These are phyloP conservation scores for Drosophila miranda DNA, from an alignment of 1,140 invertebrate species.

Conservation along the genomic window DNA sequence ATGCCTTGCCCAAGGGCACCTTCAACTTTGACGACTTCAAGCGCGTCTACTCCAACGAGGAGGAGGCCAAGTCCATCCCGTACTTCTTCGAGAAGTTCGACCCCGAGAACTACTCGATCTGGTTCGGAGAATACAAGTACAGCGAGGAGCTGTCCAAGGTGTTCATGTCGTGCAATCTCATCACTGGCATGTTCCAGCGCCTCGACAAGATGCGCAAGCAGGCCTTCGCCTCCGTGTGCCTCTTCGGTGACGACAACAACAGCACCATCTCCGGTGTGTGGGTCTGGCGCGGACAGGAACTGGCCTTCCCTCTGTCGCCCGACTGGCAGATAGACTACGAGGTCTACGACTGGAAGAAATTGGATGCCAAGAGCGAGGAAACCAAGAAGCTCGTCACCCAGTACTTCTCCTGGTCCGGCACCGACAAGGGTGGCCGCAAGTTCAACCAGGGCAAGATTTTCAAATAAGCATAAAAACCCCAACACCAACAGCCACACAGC, in stretches of 20 bases:
- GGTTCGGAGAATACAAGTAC: conserved; percentile 99
- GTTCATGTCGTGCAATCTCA: conserved; percentile 98
- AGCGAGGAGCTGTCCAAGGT: conserved; percentile 94
- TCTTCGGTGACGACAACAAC: conserved; percentile 97
- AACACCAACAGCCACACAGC: conserved; percentile 22
- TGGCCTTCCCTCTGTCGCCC: conserved; percentile 93
- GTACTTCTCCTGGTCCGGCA: conserved; percentile 96
- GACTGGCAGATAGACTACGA: conserved; percentile 99
- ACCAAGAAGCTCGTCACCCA: conserved; percentile 96
- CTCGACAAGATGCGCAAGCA: conserved; percentile 99
- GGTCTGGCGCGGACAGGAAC: conserved; percentile 97
- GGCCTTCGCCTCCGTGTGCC: conserved; percentile 95
- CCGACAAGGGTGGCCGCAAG: conserved; percentile 93
- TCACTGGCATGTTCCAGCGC: conserved; percentile 97
- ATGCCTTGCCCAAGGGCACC: conserved; percentile 92
- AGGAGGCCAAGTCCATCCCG: conserved; percentile 95
- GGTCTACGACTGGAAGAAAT: conserved; percentile 97
- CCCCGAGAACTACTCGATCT: conserved; percentile 97
- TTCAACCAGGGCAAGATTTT: conserved; percentile 99
- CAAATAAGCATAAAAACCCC: conserved; percentile 88
- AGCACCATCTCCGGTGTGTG: conserved; percentile 97
- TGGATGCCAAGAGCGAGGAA: conserved; percentile 91
- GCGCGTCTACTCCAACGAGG: conserved; percentile 98
- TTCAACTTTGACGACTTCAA: conserved; percentile 99
- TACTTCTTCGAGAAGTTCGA: conserved; percentile 99